Evolutionary conservation across 2,113 vertebrate genomes (phyloP), one percentile per base, ranked within the genome.

Genomic region (Himantopus leucocephalus): DNA sequence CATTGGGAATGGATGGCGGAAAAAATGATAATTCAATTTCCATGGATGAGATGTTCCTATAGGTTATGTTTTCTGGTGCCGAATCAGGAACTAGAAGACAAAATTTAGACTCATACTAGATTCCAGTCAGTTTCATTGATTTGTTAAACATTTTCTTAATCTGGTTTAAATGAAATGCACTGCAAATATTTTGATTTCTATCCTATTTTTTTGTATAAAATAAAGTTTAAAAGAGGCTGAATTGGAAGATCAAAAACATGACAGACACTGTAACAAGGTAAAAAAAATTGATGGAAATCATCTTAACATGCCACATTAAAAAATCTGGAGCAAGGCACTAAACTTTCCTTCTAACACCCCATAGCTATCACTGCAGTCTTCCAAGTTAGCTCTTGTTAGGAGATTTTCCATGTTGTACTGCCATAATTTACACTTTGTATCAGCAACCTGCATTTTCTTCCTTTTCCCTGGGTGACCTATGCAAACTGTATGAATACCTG

Each of bases 21-120:
- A 96, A 91, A 87, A 98, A 98, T 10, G 97, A 98, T 80, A 98
- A 74, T 68, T 98, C 97, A 86, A 98, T 98, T 95, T 98, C 98
- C 75, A 19, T 90, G 47, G 98, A 98, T 85, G 98, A 98, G 79
- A 98, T 97, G 70, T 98, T 98, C 88, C 62, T 97, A 45, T 98
- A 98, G 39, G 97, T 98, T 95, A 98, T 92, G 47, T 98, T 98
- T 98, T 98, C 97, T 92, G 98, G 98, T 72, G 98, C 96, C 88
- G 97, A 98, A 87, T 95, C 97, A 50, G 98, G 98, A 64, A 98
- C 98, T 98, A 74, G 37, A 95, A 95, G 27, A 75, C 87, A 96
- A 95, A 96, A 87, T 84, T 41, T 23, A 87, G 19, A 82, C 48
- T 37, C 18, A 73, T 37, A 74, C 71, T 93, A 87, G 5, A 77